These are phyloP conservation scores for Lasioglossum leucozonium DNA, from an alignment of 2,888 invertebrate species.

Conservation along the genomic window DNA sequence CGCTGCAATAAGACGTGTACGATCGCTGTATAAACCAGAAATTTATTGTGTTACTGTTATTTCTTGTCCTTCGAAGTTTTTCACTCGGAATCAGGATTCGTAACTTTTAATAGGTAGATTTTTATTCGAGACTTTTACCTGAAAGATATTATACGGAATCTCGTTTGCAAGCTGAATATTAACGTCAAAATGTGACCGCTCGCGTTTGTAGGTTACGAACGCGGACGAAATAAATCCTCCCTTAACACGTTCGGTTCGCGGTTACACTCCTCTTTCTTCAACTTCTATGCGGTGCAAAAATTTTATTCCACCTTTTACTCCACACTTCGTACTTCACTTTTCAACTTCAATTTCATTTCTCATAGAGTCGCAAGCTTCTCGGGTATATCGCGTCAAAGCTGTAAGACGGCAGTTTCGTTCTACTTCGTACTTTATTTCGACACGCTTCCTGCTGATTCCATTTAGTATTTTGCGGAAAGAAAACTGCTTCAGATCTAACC, in stretches of 20 bases:
- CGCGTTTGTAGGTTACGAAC: neutral
- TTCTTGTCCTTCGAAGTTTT: neutral
- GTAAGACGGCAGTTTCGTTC: neutral
- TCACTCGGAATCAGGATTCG: neutral
- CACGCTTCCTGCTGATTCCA: neutral
- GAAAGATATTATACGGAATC: neutral
- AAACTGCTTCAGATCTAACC: too few relatives aligned
- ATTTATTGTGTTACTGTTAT: neutral
- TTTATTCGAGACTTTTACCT: neutral
- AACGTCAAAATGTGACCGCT: neutral
- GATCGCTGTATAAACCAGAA: neutral
- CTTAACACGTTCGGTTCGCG: neutral
- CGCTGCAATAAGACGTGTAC: neutral
- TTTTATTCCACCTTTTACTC: neutral
- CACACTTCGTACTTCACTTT: neutral
- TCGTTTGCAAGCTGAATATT: neutral
- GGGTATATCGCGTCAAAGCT: neutral
- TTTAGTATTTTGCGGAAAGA: too few relatives aligned
- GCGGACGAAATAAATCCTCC: neutral
- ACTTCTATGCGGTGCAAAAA: neutral
- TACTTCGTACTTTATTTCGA: neutral
- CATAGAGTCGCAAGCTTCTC: neutral
- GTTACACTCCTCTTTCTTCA: neutral
- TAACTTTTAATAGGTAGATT: neutral
- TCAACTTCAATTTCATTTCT: neutral